These are phyloP conservation scores for Cyrtonyx montezumae DNA, from an alignment of 2,113 vertebrate genomes.

Conservation along the genomic window DNA sequence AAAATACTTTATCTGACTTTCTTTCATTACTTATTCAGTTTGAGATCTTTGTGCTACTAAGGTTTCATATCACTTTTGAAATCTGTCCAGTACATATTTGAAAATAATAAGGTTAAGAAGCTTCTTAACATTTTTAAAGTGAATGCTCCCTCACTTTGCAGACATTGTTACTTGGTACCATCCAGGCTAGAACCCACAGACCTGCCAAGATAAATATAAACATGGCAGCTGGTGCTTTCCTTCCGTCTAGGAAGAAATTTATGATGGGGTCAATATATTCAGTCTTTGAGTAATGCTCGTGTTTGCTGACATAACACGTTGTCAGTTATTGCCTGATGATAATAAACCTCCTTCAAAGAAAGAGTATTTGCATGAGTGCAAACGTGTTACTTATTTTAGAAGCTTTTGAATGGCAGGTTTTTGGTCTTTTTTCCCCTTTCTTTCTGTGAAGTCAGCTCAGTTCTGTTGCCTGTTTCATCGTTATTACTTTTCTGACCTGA, in stretches of 20 bases:
- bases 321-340: background rate
- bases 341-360: background rate
- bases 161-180: background rate
- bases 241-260: background rate
- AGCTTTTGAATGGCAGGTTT: background rate
- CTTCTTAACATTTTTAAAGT: accelerated
- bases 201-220: background rate
- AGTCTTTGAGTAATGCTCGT: background rate
- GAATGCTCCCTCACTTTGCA: background rate
- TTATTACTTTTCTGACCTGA: background rate
- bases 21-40: background rate
- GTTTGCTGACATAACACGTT: background rate
- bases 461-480: background rate
- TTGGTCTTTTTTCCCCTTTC: background rate
- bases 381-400: background rate
- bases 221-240: background rate
- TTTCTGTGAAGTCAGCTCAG: background rate
- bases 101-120: background rate
- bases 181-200: background rate
- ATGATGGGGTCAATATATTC: background rate
- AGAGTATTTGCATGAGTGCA: background rate
- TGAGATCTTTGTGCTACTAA: background rate
- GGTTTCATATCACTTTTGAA: background rate
- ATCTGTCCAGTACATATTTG: background rate
- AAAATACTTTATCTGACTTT: background rate